These are phyloP conservation scores for Pyrrhia umbra DNA, from an alignment of 2,888 invertebrate genomes.

Conservation along the genomic window DNA sequence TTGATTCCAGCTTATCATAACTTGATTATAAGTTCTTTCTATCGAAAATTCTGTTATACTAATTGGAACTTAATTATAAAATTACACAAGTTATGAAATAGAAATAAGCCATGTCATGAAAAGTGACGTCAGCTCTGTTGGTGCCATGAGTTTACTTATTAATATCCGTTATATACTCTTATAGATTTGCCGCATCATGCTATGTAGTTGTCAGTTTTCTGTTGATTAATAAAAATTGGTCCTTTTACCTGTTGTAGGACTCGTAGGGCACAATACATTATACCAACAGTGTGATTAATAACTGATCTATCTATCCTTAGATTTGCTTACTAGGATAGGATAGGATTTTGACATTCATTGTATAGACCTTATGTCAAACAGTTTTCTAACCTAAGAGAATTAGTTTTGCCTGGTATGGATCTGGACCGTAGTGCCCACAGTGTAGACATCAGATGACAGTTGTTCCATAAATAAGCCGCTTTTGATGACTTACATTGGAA, in stretches of 20 bases:
- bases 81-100: conserved; percentile 44
- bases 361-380: no score
- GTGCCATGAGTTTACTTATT: conserved; percentile 12
- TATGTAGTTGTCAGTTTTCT: conserved; percentile 1
- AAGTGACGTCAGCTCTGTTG: conserved; percentile 29
- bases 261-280: no score
- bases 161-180: neutral
- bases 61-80: conserved; percentile 20
- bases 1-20: conserved; percentile 2
- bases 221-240: neutral
- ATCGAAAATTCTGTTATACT: conserved; percentile 7
- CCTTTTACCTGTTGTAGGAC: no score
- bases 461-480: neutral
- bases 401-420: neutral
- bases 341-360: no score
- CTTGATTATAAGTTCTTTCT: neutral
- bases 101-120: conserved; percentile 35
- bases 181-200: conserved; percentile 27
- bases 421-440: neutral
- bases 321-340: no score
- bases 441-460: neutral
- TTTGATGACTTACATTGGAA: neutral
- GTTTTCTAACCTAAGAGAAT: neutral
- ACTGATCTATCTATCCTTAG: no score
- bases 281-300: no score